Percentiles rank a stretch among this genome's conserved stretches.
phyloP scores from a whole-genome alignment of 2,888 invertebrate genomes.

The Eurytoma adleriae region DNA sequence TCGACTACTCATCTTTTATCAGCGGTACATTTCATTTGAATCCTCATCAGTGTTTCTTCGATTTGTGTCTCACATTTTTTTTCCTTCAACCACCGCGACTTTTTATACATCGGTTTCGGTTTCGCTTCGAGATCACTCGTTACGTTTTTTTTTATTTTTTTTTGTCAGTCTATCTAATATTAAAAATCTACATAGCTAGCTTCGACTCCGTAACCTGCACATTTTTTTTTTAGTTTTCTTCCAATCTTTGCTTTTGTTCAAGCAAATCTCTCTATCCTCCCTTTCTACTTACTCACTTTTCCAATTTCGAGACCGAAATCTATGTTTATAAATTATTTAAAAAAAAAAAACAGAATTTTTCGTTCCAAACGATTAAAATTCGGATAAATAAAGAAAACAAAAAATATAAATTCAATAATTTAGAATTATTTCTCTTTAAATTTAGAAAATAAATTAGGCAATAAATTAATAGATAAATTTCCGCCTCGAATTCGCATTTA shows the following conservation, averaged over 20 bases:
- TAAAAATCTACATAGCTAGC: constrained; percentile 64
- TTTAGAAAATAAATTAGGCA: constrained; percentile 26
- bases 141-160: constrained; percentile 61
- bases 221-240: constrained; percentile 37
- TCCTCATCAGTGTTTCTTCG: constrained; percentile 25
- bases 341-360: neutral
- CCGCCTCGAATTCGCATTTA: constrained; percentile 44
- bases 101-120: constrained; percentile 58
- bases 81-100: constrained; percentile 38
- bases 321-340: constrained; percentile 7
- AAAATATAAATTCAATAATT: no score
- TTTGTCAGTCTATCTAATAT: constrained; percentile 69
- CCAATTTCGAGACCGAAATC: constrained; percentile 51
- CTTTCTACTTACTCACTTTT: constrained; percentile 29
- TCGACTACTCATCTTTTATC: constrained; percentile 38
- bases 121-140: constrained; percentile 65
- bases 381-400: no score
- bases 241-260: constrained; percentile 38
- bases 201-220: constrained; percentile 58
- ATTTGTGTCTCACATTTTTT: constrained; percentile 24
- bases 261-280: constrained; percentile 48
- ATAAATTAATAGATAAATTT: constrained; percentile 40
- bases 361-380: constrained; percentile 24
- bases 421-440: constrained; percentile 2
- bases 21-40: constrained; percentile 24